phyloP scores from a whole-genome alignment of 2,888 invertebrate species.

The Agrotis puta region DNA sequence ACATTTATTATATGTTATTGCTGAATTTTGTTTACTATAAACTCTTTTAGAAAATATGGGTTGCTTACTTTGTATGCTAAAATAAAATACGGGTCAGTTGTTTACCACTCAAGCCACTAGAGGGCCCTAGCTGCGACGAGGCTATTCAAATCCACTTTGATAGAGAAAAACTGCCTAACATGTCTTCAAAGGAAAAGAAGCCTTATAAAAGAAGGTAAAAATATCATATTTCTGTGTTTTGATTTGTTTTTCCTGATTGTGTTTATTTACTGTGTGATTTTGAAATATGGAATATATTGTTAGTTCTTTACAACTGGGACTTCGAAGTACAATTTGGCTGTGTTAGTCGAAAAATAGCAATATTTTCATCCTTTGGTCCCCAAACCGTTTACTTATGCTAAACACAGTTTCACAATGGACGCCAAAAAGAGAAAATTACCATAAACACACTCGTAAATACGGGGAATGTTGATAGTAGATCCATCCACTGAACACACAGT shows the following conservation, averaged over 20 bases:
- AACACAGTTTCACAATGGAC: background rate
- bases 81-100: constrained; percentile 30
- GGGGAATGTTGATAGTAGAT: background rate
- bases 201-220: constrained; percentile 4
- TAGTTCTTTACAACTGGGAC: background rate
- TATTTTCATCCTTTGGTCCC: too few relatives aligned
- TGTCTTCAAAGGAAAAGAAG: constrained; percentile 11
- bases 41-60: background rate
- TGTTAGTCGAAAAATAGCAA: too few relatives aligned
- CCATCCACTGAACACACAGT: background rate
- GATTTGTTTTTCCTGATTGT: background rate
- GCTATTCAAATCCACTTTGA: constrained; percentile 12
- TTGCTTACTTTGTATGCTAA: background rate
- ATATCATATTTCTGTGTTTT: constrained; percentile 6
- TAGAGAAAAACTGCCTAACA: constrained; percentile 7
- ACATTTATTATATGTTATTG: background rate
- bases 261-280: constrained; percentile 20
- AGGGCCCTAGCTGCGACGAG: constrained; percentile 26
- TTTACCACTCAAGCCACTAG: constrained; percentile 6
- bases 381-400: background rate
- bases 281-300: background rate
- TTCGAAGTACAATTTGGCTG: background rate
- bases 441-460: background rate
- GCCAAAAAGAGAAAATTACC: background rate
- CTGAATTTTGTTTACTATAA: background rate